Evolutionary conservation across 2,888 invertebrate species (phyloP).

Genomic region (Volucella zonaria): DNA sequence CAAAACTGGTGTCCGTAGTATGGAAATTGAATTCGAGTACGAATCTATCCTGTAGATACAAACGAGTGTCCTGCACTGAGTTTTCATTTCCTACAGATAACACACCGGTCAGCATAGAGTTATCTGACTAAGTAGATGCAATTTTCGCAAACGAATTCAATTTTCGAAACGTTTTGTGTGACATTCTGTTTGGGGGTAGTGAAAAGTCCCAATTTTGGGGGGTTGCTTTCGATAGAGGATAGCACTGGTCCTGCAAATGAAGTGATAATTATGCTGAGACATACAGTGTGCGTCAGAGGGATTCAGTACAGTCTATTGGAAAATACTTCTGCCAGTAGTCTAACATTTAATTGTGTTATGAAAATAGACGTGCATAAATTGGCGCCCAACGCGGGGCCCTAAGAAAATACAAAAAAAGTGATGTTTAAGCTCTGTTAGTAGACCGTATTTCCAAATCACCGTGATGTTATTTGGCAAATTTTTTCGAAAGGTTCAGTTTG

Average conservation of each 20-base stretch:
- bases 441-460: too few species aligned
- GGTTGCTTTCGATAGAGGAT: neutral
- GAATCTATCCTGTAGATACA: neutral
- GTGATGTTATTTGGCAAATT: too few species aligned
- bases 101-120: slow-evolving; percentile 29
- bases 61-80: slow-evolving; percentile 37
- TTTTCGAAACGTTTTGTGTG: slow-evolving; percentile 52
- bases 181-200: slow-evolving; percentile 53
- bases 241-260: slow-evolving; percentile 28
- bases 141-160: slow-evolving; percentile 59
- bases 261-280: slow-evolving; percentile 75
- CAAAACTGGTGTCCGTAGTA: slow-evolving; percentile 5
- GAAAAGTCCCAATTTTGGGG: slow-evolving; percentile 70
- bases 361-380: neutral
- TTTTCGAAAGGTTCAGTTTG: too few species aligned
- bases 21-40: slow-evolving; percentile 45
- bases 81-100: slow-evolving; percentile 46
- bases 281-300: slow-evolving; percentile 78
- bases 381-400: neutral
- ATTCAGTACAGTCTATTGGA: slow-evolving; percentile 2
- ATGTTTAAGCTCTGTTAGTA: too few species aligned
- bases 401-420: neutral
- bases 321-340: too few species aligned
- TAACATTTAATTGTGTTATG: too few species aligned
- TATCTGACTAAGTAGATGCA: slow-evolving; percentile 51